Evolutionary conservation across 2,888 invertebrate species (phyloP).

Genomic region (Taenaris catops): DNA sequence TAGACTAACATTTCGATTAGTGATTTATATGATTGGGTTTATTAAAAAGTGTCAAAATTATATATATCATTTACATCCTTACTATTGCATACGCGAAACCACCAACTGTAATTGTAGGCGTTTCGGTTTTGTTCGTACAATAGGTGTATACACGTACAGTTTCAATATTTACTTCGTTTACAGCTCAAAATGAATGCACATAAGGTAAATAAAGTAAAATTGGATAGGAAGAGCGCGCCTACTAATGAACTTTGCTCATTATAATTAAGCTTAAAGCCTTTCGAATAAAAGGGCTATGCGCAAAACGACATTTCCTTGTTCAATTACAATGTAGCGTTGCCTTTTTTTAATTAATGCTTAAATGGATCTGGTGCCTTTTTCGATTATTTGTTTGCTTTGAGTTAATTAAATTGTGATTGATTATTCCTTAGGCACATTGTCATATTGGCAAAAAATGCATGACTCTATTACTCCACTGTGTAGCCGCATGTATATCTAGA

Average conservation of each 20-base stretch:
- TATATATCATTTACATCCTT: too few species aligned
- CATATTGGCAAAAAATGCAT: too few species aligned
- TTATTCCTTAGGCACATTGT: too few species aligned
- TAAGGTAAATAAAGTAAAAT: slow-evolving; percentile 25
- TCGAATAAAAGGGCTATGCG: slow-evolving; percentile 25
- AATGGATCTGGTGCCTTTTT: slow-evolving; percentile 3
- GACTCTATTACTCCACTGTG: too few species aligned
- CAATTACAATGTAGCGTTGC: slow-evolving; percentile 17
- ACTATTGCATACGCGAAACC: too few species aligned
- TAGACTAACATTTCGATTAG: too few species aligned
- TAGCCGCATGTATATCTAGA: too few species aligned
- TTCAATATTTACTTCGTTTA: slow-evolving; percentile 9
- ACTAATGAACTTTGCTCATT: slow-evolving; percentile 35
- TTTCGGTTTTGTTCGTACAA: background rate
- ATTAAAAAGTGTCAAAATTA: too few species aligned
- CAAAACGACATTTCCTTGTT: slow-evolving; percentile 21
- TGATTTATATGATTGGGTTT: too few species aligned
- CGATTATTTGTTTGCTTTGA: too few species aligned
- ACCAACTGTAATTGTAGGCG: too few species aligned
- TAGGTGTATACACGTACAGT: background rate
- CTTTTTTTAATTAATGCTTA: slow-evolving; percentile 9
- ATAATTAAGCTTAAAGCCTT: slow-evolving; percentile 30
- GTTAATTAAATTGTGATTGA: too few species aligned
- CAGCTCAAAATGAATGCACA: slow-evolving; percentile 25
- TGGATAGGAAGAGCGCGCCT: slow-evolving; percentile 32